These are phyloP conservation scores for Pachypanchax playfairii DNA, from an alignment of 2,113 vertebrate species.

Conservation along the genomic window DNA sequence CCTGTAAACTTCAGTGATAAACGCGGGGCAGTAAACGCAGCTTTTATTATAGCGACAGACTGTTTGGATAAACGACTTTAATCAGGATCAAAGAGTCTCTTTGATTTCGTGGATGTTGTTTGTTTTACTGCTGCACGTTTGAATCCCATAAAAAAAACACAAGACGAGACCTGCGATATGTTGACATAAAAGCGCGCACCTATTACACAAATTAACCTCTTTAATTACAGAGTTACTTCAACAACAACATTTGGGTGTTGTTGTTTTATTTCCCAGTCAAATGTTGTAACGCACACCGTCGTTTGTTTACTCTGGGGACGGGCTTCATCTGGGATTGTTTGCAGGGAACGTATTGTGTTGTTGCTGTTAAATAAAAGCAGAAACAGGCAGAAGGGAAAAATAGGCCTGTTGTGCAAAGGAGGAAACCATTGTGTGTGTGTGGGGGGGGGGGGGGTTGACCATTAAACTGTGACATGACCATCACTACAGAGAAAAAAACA, in stretches of 20 bases:
- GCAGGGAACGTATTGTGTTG: background rate
- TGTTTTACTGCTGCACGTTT: conserved; percentile 17
- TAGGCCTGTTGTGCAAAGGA: conserved; percentile 11
- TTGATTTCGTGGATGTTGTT: conserved; percentile 30
- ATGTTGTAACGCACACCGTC: background rate
- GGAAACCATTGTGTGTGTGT: conserved; percentile 32
- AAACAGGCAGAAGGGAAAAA: conserved; percentile 46
- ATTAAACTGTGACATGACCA: conserved; percentile 29
- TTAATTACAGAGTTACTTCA: background rate
- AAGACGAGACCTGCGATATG: conserved; percentile 16
- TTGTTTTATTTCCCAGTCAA: conserved; percentile 33
- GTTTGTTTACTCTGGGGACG: conserved; percentile 5
- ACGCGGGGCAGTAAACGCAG: background rate
- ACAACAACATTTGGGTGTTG: conserved; percentile 10
- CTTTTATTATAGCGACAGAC: conserved; percentile 4
- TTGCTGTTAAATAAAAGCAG: conserved; percentile 34
- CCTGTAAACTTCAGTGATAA: conserved; percentile 12
- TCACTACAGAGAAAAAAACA: conserved; percentile 31
- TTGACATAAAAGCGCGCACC: background rate
- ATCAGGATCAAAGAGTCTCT: conserved; percentile 25
- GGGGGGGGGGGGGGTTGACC: conserved; percentile 12
- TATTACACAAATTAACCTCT: background rate
- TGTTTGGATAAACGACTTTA: conserved; percentile 41
- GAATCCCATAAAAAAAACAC: conserved; percentile 15
- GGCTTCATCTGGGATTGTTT: conserved; percentile 15